Evolutionary conservation across 30 jellyfish, hydroid and myxozoan genomes (phyloP).

Genomic region (Aurelia coerulea): DNA sequence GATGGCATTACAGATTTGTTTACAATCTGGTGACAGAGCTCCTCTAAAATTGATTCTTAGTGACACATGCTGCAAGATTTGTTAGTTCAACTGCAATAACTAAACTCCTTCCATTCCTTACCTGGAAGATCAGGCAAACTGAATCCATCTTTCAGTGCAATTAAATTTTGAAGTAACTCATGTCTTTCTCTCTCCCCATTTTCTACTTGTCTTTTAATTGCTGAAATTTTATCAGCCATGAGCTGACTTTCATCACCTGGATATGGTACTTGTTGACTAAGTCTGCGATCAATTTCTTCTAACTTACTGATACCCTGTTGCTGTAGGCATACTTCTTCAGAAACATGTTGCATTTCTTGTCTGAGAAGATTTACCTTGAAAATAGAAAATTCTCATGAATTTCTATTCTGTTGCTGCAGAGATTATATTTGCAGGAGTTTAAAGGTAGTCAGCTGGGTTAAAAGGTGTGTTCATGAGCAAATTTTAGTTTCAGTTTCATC

Average conservation of each 20-base stretch:
- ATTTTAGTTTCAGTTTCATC: no score
- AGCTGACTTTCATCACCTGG: conserved; percentile 73
- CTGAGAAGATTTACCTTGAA: conserved; percentile 73
- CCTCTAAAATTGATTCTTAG: no score
- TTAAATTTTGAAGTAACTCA: conserved; percentile 71
- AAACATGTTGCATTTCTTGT: conserved; percentile 87
- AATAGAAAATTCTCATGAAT: background rate
- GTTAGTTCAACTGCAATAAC: no score
- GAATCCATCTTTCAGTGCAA: conserved; percentile 77
- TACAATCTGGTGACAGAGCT: no score
- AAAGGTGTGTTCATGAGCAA: no score
- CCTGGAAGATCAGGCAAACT: conserved; percentile 68
- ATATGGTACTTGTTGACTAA: conserved; percentile 46
- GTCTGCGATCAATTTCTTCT: conserved; percentile 77
- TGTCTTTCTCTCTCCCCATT: conserved; percentile 90
- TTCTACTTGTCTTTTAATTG: conserved; percentile 79
- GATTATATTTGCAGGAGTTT: no score
- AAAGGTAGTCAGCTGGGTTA: no score
- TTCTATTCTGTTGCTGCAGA: no score
- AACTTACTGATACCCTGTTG: conserved; percentile 84
- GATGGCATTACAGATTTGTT: no score
- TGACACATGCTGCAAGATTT: no score
- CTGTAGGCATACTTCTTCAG: conserved; percentile 93
- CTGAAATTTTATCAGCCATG: conserved; percentile 76
- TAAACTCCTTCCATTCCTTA: background rate